Conservation (phyloP, 1,140 invertebrate genomes). For the Rhyacophila brunnea region DNA sequence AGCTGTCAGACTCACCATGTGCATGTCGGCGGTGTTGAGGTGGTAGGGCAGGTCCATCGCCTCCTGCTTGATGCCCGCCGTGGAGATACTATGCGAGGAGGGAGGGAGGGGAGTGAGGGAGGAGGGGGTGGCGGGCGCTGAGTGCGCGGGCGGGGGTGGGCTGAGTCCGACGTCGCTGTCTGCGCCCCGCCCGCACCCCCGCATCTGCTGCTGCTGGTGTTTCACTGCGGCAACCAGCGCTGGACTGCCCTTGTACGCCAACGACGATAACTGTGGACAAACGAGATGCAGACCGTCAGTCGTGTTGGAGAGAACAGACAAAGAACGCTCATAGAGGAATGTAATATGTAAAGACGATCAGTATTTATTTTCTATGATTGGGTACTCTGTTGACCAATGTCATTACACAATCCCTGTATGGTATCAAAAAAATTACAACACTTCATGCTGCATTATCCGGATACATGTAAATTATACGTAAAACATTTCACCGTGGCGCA, state of each 20-base stretch:
- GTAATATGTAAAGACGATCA: too few relatives aligned
- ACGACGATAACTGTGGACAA: slow-evolving; percentile 25
- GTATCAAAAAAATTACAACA: too few relatives aligned
- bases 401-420: too few relatives aligned
- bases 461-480: too few relatives aligned
- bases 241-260: slow-evolving; percentile 31
- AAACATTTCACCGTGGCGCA: too few relatives aligned
- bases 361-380: too few relatives aligned
- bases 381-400: too few relatives aligned
- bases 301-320: too few relatives aligned
- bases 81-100: slow-evolving; percentile 3
- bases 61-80: slow-evolving; percentile 23
- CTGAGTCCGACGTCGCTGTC: slow-evolving; percentile 29
- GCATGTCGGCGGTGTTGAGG: slow-evolving; percentile 21
- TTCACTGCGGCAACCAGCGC: slow-evolving; percentile 16
- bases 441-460: too few relatives aligned
- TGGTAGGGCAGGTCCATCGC: slow-evolving; percentile 19
- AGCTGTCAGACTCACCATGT: slow-evolving; percentile 23
- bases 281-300: neutral
- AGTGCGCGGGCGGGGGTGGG: slow-evolving; percentile 14
- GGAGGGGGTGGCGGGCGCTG: slow-evolving; percentile 3
- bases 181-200: slow-evolving; percentile 9
- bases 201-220: slow-evolving; percentile 5
- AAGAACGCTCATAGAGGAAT: too few relatives aligned
- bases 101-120: slow-evolving; percentile 7